A percentile compares a stretch with the other conserved stretches of the same genome.
phyloP scores from a whole-genome alignment of 2,888 invertebrate genomes.

The Cantharis rustica region DNA sequence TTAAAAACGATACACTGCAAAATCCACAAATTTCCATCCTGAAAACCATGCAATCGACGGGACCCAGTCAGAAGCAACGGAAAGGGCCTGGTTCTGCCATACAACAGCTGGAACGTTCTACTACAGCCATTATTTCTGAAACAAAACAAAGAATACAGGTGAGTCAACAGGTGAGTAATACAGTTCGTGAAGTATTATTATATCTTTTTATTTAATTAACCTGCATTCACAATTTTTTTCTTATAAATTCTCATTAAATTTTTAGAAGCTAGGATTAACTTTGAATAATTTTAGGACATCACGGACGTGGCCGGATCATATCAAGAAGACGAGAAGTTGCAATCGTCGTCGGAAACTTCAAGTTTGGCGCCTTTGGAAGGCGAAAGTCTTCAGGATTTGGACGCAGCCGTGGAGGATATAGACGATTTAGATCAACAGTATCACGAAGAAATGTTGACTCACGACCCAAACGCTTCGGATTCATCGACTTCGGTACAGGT shows the following conservation, averaged over 20 bases:
- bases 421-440: constrained; percentile 26
- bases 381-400: constrained; percentile 31
- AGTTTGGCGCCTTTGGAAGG: constrained; percentile 20
- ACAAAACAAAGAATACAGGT: constrained; percentile 53
- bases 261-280: background rate
- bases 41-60: constrained; percentile 34
- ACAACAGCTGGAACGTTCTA: constrained; percentile 51
- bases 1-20: constrained; percentile 14
- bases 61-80: constrained; percentile 27
- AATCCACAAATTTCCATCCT: constrained; percentile 9
- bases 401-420: constrained; percentile 26
- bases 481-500: constrained; percentile 11
- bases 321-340: constrained; percentile 41
- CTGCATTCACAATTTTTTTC: too few relatives aligned
- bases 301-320: constrained; percentile 53
- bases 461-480: constrained; percentile 2
- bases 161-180: too few relatives aligned
- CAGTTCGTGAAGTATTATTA: too few relatives aligned
- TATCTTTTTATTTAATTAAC: too few relatives aligned
- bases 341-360: constrained; percentile 17
- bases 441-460: constrained; percentile 10
- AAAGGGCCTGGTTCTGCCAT: constrained; percentile 42
- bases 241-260: too few relatives aligned
- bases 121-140: constrained; percentile 49
- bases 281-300: constrained; percentile 45